Percentiles rank a stretch among this genome's conserved stretches.
Evolutionary conservation across 2,888 invertebrate genomes (phyloP).

Genomic region (Volucella inflata): DNA sequence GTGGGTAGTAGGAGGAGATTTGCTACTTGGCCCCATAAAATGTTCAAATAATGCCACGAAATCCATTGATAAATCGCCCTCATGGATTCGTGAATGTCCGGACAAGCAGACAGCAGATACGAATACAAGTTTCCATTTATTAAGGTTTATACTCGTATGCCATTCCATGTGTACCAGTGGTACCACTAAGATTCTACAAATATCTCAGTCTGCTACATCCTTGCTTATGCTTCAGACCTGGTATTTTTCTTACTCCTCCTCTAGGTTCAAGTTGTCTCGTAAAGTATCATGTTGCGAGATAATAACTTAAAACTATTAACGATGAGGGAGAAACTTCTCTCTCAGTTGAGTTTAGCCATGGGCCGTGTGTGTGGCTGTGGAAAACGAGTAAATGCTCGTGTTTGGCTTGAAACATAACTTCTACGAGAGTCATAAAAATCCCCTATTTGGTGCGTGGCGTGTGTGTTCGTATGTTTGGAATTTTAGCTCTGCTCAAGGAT

Average conservation of each 20-base stretch:
- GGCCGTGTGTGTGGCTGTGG: background rate
- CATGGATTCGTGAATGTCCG: conserved; percentile 49
- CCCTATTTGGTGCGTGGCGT: background rate
- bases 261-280: conserved; percentile 63
- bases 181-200: background rate
- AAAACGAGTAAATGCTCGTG: conserved; percentile 40
- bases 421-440: conserved; percentile 39
- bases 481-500: conserved; percentile 67
- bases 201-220: conserved; percentile 18
- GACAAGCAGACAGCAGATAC: background rate
- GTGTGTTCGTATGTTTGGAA: conserved; percentile 46
- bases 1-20: conserved; percentile 31
- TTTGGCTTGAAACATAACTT: conserved; percentile 52
- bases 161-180: background rate
- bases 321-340: conserved; percentile 46
- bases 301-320: conserved; percentile 75
- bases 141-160: conserved; percentile 1
- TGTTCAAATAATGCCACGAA: conserved; percentile 70
- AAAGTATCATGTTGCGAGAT: conserved; percentile 75
- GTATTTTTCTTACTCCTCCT: conserved; percentile 33
- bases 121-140: conserved; percentile 48
- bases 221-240: background rate
- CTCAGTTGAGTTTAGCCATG: conserved; percentile 14
- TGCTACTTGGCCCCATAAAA: conserved; percentile 67
- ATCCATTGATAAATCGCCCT: conserved; percentile 75